These are phyloP conservation scores for Anniella stebbinsi DNA, from an alignment of 2,797 vertebrate genomes.

Conservation along the genomic window DNA sequence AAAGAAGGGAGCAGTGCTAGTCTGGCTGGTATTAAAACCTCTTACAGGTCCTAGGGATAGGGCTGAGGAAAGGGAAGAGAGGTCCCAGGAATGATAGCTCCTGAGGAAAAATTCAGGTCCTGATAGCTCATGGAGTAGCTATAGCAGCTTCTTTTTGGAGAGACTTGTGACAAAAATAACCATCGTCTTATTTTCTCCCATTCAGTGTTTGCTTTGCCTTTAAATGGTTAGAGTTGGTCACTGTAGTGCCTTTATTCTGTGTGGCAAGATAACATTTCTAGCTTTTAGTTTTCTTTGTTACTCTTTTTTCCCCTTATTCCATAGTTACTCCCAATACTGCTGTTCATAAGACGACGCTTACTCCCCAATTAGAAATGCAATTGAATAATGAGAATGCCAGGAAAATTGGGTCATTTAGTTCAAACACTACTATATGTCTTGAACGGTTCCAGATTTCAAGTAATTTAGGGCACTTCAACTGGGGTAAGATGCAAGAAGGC, in stretches of 20 bases:
- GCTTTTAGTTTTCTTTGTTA: slow-evolving; percentile 35
- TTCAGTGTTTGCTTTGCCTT: slow-evolving; percentile 35
- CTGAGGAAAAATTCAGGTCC: background rate
- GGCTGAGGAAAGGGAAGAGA: background rate
- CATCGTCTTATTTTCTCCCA: slow-evolving; percentile 29
- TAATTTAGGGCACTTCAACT: slow-evolving; percentile 65
- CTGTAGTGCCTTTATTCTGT: slow-evolving; percentile 26
- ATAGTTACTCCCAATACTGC: slow-evolving; percentile 34
- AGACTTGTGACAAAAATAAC: slow-evolving; percentile 30
- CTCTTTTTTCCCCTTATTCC: slow-evolving; percentile 35
- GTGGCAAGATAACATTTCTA: background rate
- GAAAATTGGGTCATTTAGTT: slow-evolving; percentile 69
- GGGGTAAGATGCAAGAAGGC: slow-evolving; percentile 58
- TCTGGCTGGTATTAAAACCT: background rate
- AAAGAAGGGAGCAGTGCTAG: background rate
- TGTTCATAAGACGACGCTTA: slow-evolving; percentile 61
- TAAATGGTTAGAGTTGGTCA: background rate
- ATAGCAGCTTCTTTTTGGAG: background rate
- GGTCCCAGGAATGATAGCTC: background rate
- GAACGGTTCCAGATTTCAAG: slow-evolving; percentile 60
- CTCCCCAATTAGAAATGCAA: slow-evolving; percentile 66
- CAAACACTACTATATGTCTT: slow-evolving; percentile 66
- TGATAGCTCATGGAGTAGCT: background rate
- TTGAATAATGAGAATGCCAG: slow-evolving; percentile 65
- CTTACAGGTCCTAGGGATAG: background rate